Base-by-base conservation (phyloP, 2,113 vertebrate species). In the Alethe diademata region DNA sequence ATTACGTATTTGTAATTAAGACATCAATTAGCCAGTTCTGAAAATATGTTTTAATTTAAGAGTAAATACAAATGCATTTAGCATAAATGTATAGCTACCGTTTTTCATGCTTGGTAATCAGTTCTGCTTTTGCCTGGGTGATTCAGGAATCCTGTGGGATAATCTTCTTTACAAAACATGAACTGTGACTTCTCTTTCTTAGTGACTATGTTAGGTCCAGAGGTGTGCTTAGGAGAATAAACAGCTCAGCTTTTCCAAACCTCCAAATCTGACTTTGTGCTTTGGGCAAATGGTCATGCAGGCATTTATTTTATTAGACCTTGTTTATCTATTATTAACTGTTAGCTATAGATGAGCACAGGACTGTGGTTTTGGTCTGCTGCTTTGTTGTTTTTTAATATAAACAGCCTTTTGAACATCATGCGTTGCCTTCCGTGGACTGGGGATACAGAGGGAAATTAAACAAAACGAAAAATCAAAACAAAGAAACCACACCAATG, bases 401-500 rank as follows among this genome's bases (percentile, higher is more conserved):
- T 74, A 95, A 97, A 91, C 83, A 93, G 36, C 9, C 69, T 91
- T 96, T 92, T 94, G 88, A 92, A 92, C 48, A 74, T 93, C 72
- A 38, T 88, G 35, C 13, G 70, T 86, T 0, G 17, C 65, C 58
- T 94, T 93, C 78, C 18, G 16, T 88, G 74, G 42, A 69, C 54
- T 79, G 40, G n/a, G 54, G 50, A 66, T 88, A 86, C 14, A 90
- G 78, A 88, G 74, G 62, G 94, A 94, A 88, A 94, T 93, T 53
- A 92, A 89, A 92, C 76, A 85, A 76, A 93, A 74, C 1, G 5
- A 88, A 91, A 87, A 89, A 74, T 78, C 61, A 91, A 94, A 96
- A 83, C 90, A 94, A 90, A 93, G 71, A 93, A 97, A 94, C 95
- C 95, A 95, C 94, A 97, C 83, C 40, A 94, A 40, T 91, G 79